Base-by-base conservation (phyloP, 2,797 vertebrate species). In the Lepus townsendii region DNA sequence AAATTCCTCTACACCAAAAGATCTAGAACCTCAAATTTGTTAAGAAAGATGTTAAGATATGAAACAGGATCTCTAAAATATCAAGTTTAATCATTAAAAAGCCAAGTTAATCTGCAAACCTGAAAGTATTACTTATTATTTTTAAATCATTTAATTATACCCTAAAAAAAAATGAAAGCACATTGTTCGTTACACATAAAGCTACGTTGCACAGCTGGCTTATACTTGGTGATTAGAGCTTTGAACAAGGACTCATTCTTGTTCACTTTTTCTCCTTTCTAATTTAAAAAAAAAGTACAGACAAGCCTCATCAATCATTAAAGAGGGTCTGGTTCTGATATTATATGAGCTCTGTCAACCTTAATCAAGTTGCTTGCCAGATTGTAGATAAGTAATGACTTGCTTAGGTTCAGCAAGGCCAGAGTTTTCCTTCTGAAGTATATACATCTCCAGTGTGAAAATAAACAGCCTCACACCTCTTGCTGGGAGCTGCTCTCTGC, bases 381-480 rank as follows among this genome's bases (percentile, higher is more conserved):
- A 96, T 93, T 27, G 65, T 90, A 98, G 96, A 98, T 97, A 98
- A 98, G 97, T 96, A 87, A 96, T 4, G 88, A 97, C 95, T 97
- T 80, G 95, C 98, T 97, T 89, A 32, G 95, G 97, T 93, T 97
- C 95, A 96, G 97, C 96, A 71, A 96, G 95, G 97, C 96, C 2
- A 97, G 97, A 95, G 95, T 97, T 97, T 97, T 97, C 97, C 97
- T 98, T 96, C 96, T 96, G 90, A 93, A 96, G 75, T 91, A 97
- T 97, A 98, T 95, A 98, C 98, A 97, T n/a, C 96, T 96, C 94
- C 76, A 76, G 95, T 96, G 97, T 97, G 97, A 98, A 98, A 98
- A 98, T 98, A 98, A 98, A 98, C 97, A 98, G 96, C 96, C 98
- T 98, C 97, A 97, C 98, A 98, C 98, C 98, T 98, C 95, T 80